Conservation (phyloP, 2,797 vertebrate species). For the Falco berigora region DNA sequence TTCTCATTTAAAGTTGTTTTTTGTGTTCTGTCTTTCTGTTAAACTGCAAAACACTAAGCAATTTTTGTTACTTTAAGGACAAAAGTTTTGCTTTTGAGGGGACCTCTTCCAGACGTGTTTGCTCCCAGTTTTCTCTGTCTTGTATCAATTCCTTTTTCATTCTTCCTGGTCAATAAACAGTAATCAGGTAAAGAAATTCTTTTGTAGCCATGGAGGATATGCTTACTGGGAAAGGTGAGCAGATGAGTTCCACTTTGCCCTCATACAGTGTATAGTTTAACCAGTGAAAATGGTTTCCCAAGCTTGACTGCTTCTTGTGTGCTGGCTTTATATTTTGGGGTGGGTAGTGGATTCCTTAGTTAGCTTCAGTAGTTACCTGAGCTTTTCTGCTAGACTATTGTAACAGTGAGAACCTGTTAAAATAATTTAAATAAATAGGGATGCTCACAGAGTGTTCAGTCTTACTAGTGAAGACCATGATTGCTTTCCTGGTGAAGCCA, state of each 20-base stretch:
- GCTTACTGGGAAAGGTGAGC: constrained; percentile 18
- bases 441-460: constrained; percentile 26
- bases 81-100: neutral
- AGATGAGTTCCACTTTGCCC: constrained; percentile 49
- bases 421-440: constrained; percentile 1
- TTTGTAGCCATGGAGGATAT: constrained; percentile 7
- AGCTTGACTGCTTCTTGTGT: constrained; percentile 54
- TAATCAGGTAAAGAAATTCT: neutral
- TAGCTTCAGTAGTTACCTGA: constrained; percentile 55
- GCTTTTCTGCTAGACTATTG: constrained; percentile 47
- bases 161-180: neutral
- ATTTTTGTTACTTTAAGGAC: neutral
- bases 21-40: constrained; percentile 15
- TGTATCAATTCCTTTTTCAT: neutral
- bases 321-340: constrained; percentile 34
- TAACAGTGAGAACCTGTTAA: constrained; percentile 19
- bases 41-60: neutral
- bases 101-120: neutral
- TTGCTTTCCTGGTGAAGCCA: constrained; percentile 5
- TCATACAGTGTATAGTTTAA: constrained; percentile 30
- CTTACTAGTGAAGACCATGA: neutral
- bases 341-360: constrained; percentile 42
- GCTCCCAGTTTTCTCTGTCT: constrained; percentile 42
- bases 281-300: constrained; percentile 35
- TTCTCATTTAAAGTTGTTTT: neutral